These are phyloP conservation scores for Tenthredo scrophulariae DNA, from an alignment of 2,888 invertebrate genomes.

Conservation along the genomic window DNA sequence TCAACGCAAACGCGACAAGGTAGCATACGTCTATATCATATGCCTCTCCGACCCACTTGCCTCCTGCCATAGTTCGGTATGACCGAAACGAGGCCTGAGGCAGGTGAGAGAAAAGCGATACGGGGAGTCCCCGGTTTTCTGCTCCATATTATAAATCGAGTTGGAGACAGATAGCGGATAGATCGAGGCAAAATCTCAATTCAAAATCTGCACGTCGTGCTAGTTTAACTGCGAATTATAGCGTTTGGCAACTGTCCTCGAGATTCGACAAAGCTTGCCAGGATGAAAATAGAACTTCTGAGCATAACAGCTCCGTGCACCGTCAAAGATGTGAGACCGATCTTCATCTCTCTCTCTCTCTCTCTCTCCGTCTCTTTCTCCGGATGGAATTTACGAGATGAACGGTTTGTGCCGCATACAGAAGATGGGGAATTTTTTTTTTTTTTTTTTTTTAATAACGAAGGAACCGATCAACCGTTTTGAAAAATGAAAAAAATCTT, in stretches of 20 bases:
- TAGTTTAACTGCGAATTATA: not conserved
- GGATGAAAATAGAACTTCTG: constrained; percentile 7
- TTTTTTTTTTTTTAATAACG: too few relatives aligned
- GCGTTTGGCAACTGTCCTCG: constrained; percentile 35
- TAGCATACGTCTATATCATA: too few relatives aligned
- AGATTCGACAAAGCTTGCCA: constrained; percentile 33
- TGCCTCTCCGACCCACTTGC: constrained; percentile 29
- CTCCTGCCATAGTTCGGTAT: constrained; percentile 11
- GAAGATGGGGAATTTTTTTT: too few relatives aligned
- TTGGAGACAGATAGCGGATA: not conserved
- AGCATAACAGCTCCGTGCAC: not conserved
- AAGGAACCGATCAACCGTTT: too few relatives aligned
- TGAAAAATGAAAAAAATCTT: not conserved
- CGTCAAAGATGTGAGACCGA: not conserved
- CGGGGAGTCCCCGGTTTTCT: not conserved
- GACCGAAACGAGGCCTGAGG: constrained; percentile 6
- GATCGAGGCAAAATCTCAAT: not conserved
- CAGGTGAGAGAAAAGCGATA: constrained; percentile 14
- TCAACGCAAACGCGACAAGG: not conserved
- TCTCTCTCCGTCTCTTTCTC: not conserved
- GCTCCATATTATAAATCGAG: not conserved
- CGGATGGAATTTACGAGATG: not conserved
- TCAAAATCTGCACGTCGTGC: not conserved
- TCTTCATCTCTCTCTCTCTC: not conserved
- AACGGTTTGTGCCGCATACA: not conserved